Conservation (phyloP, 2,888 invertebrate genomes). For the Eumerus sabulonum region DNA sequence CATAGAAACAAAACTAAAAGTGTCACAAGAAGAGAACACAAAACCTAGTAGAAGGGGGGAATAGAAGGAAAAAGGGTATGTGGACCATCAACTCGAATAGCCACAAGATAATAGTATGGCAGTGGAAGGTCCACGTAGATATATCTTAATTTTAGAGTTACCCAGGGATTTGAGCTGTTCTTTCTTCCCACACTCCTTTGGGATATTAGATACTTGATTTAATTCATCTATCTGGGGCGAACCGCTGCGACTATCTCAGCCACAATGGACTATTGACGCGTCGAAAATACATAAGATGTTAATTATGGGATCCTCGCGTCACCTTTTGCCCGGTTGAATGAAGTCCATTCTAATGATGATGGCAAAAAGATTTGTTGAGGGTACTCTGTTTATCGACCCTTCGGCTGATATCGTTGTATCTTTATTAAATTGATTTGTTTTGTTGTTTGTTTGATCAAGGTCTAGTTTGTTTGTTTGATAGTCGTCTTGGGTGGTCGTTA, state of each 20-base stretch:
- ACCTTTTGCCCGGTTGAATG: conserved; percentile 46
- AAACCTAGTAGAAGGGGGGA: conserved; percentile 13
- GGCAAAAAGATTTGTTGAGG: conserved; percentile 43
- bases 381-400: conserved; percentile 19
- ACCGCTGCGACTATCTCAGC: conserved; percentile 1
- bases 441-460: conserved; percentile 17
- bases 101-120: conserved; percentile 23
- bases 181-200: not conserved
- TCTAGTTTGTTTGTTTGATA: conserved; percentile 34
- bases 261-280: conserved; percentile 28
- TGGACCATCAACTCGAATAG: conserved; percentile 21
- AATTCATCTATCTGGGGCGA: conserved; percentile 24
- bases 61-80: conserved; percentile 21
- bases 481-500: conserved; percentile 50
- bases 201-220: conserved; percentile 36
- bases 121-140: conserved; percentile 15
- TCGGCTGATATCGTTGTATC: conserved; percentile 26
- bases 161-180: conserved; percentile 41
- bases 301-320: conserved; percentile 48
- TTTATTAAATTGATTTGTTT: conserved; percentile 45
- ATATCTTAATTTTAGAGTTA: conserved; percentile 49
- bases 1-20: conserved; percentile 36
- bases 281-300: conserved; percentile 54
- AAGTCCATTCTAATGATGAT: conserved; percentile 45
- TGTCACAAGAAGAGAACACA: conserved; percentile 18